These are phyloP conservation scores for Rhingia campestris DNA, from an alignment of 2,888 invertebrate genomes.

Conservation along the genomic window DNA sequence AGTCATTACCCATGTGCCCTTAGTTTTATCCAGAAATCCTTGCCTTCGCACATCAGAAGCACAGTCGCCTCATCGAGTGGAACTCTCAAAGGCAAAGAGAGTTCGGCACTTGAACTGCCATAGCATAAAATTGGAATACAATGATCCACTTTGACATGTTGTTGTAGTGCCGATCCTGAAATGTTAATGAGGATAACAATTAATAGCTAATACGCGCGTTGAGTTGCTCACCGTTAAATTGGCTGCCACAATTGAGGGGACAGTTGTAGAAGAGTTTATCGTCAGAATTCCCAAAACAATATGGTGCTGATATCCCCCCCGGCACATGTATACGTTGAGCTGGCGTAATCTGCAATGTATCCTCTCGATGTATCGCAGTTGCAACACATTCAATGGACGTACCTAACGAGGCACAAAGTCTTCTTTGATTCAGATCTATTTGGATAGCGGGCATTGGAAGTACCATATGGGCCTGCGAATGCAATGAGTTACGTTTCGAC, in stretches of 20 bases:
- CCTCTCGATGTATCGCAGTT: conserved; percentile 23
- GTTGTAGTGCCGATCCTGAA: conserved; percentile 75
- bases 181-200: conserved; percentile 40
- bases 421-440: conserved; percentile 52
- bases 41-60: conserved; percentile 75
- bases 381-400: conserved; percentile 71
- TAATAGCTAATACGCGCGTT: conserved; percentile 2
- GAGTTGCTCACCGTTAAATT: conserved; percentile 67
- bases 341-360: conserved; percentile 50
- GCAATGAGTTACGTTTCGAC: conserved; percentile 44
- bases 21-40: conserved; percentile 77
- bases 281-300: conserved; percentile 39
- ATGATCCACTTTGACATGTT: conserved; percentile 77
- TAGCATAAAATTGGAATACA: conserved; percentile 76
- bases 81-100: conserved; percentile 76
- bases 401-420: conserved; percentile 67
- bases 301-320: conserved; percentile 36
- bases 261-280: conserved; percentile 57
- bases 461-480: conserved; percentile 24
- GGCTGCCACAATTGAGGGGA: conserved; percentile 67
- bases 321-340: conserved; percentile 36
- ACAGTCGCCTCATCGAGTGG: conserved; percentile 77
- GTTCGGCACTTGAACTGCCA: conserved; percentile 75
- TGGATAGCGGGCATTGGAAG: conserved; percentile 16
- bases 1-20: conserved; percentile 75